phyloP scores from a whole-genome alignment of 2,113 vertebrate species.

The Xiphophorus hellerii region DNA sequence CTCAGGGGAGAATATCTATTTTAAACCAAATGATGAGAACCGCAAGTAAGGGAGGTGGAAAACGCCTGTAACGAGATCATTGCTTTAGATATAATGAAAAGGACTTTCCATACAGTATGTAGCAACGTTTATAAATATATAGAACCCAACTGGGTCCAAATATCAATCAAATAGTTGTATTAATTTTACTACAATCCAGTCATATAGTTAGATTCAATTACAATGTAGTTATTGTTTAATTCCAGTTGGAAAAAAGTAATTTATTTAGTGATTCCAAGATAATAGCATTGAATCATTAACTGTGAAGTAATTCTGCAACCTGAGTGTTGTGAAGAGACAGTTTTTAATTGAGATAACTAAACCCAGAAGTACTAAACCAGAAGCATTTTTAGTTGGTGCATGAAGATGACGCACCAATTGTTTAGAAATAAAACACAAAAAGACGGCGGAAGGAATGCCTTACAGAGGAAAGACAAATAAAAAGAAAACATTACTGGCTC shows the following conservation, averaged over 20 bases:
- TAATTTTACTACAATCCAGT: neutral
- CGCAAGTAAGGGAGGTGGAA: constrained; percentile 37
- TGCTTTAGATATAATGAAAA: constrained; percentile 24
- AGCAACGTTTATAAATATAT: neutral
- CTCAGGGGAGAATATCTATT: constrained; percentile 63
- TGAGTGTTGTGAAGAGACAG: neutral
- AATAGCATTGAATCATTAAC: neutral
- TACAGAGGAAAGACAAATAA: no score
- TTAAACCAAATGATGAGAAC: constrained; percentile 57
- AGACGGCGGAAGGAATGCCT: no score
- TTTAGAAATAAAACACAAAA: no score
- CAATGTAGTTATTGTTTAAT: neutral
- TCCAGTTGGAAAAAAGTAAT: neutral
- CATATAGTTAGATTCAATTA: neutral
- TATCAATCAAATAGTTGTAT: neutral
- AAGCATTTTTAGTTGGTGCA: neutral
- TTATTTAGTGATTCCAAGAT: neutral
- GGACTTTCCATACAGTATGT: neutral
- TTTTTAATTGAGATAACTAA: no score
- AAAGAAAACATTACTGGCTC: no score
- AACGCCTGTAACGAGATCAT: constrained; percentile 15
- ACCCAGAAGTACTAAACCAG: no score
- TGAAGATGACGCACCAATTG: no score
- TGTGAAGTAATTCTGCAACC: neutral
- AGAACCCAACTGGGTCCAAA: neutral